A percentile compares a stretch with the other conserved stretches of the same genome.
Evolutionary conservation across 2,113 vertebrate genomes (phyloP).

Genomic region (Rhineura floridana): DNA sequence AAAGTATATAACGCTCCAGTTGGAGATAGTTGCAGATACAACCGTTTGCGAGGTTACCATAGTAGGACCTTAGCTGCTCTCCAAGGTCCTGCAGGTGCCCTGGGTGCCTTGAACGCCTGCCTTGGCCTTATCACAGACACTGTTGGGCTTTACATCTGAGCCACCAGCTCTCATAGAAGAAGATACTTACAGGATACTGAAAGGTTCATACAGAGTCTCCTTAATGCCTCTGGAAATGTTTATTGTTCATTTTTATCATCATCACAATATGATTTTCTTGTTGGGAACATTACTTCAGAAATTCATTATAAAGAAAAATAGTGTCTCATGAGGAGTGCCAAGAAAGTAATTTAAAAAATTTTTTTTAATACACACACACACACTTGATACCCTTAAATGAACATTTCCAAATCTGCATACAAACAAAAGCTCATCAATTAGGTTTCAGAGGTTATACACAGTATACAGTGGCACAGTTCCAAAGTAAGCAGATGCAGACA

Average conservation of each 20-base stretch:
- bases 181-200: neutral
- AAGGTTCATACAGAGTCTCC: neutral
- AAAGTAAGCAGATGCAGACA: conserved; percentile 19
- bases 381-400: conserved; percentile 10
- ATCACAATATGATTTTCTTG: neutral
- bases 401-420: conserved; percentile 39
- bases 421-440: conserved; percentile 21
- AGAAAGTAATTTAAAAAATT: neutral
- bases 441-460: conserved; percentile 47
- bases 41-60: no score
- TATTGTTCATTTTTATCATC: neutral
- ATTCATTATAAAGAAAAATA: neutral
- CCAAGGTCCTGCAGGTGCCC: no score
- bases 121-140: no score
- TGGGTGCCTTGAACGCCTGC: no score
- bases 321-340: neutral
- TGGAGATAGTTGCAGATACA: no score
- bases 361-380: conserved; percentile 24
- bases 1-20: no score
- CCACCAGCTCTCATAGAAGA: no score
- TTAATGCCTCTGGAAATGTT: neutral
- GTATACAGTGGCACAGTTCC: conserved; percentile 36
- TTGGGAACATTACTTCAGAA: neutral
- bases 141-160: no score
- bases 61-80: no score